These are phyloP conservation scores for Ochropleura leucogaster DNA, from an alignment of 2,888 invertebrate genomes.

Conservation along the genomic window DNA sequence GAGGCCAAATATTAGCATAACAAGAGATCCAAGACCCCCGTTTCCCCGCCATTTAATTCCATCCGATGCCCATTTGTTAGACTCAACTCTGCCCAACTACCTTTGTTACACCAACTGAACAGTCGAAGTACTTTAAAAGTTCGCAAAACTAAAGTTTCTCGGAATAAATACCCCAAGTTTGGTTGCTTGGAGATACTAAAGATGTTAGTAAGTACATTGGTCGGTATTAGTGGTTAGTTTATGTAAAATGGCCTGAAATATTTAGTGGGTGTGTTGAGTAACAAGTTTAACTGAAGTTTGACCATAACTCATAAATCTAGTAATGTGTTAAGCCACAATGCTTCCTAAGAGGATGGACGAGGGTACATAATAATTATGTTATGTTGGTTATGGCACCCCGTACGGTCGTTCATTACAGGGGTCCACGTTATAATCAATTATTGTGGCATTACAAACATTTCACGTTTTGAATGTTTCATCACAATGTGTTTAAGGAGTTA, in stretches of 20 bases:
- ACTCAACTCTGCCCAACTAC: slow-evolving; percentile 72
- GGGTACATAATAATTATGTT: slow-evolving; percentile 41
- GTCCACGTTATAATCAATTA: slow-evolving; percentile 25
- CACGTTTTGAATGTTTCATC: not conserved
- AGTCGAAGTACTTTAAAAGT: slow-evolving; percentile 76
- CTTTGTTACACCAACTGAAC: slow-evolving; percentile 77
- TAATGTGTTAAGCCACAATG: slow-evolving; percentile 53
- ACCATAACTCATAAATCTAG: slow-evolving; percentile 62
- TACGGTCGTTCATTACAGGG: slow-evolving; percentile 23
- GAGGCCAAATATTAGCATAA: slow-evolving; percentile 77
- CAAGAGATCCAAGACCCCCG: slow-evolving; percentile 71
- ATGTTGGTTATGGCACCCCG: slow-evolving; percentile 28
- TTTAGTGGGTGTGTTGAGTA: slow-evolving; percentile 63
- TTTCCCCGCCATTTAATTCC: slow-evolving; percentile 76
- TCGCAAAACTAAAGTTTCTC: slow-evolving; percentile 70
- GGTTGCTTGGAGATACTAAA: slow-evolving; percentile 69
- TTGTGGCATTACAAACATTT: slow-evolving; percentile 10
- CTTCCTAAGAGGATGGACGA: slow-evolving; percentile 36
- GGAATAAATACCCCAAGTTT: slow-evolving; percentile 75
- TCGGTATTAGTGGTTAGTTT: slow-evolving; percentile 68
- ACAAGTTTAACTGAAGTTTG: slow-evolving; percentile 61
- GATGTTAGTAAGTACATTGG: slow-evolving; percentile 71
- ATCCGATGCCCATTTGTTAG: slow-evolving; percentile 73
- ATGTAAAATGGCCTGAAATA: slow-evolving; percentile 65
- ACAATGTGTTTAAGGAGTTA: not conserved